Percentiles rank a stretch among this genome's conserved stretches.
Conservation (phyloP, 2,797 vertebrate genomes). For the Ambastaia sidthimunki region DNA sequence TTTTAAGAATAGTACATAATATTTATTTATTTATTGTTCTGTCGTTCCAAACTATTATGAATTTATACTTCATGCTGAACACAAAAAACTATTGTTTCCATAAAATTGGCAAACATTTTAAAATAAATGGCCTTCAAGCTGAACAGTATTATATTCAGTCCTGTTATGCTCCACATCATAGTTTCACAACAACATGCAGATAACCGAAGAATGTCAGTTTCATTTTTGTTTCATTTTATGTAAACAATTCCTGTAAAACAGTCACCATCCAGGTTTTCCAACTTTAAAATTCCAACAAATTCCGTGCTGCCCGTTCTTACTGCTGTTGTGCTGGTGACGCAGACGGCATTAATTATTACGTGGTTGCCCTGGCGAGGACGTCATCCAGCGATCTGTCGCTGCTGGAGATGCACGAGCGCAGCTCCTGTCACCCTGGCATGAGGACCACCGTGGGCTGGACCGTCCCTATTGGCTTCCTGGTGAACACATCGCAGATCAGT, state of each 20-base stretch:
- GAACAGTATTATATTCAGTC: no score
- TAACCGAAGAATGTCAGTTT: no score
- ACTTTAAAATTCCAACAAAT: not conserved
- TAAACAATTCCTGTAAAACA: not conserved
- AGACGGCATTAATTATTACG: slow-evolving; percentile 81
- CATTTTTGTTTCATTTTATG: no score
- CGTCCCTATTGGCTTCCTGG: slow-evolving; percentile 82
- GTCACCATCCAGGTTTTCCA: not conserved
- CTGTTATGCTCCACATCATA: no score
- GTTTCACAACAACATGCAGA: no score
- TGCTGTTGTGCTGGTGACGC: not conserved
- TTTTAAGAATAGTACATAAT: no score
- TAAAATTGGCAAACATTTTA: no score
- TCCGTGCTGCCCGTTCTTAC: not conserved
- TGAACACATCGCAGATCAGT: slow-evolving; percentile 84
- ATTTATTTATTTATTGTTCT: no score
- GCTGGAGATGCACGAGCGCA: slow-evolving; percentile 85
- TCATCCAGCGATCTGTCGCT: slow-evolving; percentile 81
- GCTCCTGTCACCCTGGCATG: slow-evolving; percentile 84
- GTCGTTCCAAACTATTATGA: no score
- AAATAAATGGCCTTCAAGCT: no score
- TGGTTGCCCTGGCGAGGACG: slow-evolving; percentile 80
- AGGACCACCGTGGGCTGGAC: slow-evolving; percentile 86
- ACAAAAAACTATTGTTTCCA: no score
- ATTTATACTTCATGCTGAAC: no score